Percentiles rank a stretch among this genome's conserved stretches.
These are phyloP conservation scores for Philaethria dido DNA, from an alignment of 2,888 invertebrate species.

Conservation along the genomic window DNA sequence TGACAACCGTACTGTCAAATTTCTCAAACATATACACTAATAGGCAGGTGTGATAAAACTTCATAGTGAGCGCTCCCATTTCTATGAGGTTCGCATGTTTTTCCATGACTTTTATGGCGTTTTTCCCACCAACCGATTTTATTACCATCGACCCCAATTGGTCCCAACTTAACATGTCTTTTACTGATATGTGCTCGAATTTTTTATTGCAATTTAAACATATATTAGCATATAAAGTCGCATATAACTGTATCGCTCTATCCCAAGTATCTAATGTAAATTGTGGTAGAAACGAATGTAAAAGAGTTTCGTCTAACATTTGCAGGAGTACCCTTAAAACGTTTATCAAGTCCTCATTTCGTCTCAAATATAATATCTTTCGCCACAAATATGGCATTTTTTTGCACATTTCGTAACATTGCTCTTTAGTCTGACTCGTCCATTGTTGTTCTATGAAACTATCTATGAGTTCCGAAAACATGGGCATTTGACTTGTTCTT, in stretches of 20 bases:
- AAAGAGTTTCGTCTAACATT: slow-evolving; percentile 82
- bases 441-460: slow-evolving; percentile 81
- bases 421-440: slow-evolving; percentile 67
- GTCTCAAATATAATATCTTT: slow-evolving; percentile 79
- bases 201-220: slow-evolving; percentile 86
- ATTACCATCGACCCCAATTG: slow-evolving; percentile 84
- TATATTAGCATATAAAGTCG: slow-evolving; percentile 80
- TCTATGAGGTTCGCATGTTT: slow-evolving; percentile 82
- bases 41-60: slow-evolving; percentile 85
- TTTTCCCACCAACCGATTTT: slow-evolving; percentile 84
- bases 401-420: slow-evolving; percentile 81
- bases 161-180: slow-evolving; percentile 84
- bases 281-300: slow-evolving; percentile 80
- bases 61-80: slow-evolving; percentile 82
- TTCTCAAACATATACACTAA: slow-evolving; percentile 74
- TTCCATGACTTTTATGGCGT: slow-evolving; percentile 82
- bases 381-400: slow-evolving; percentile 86
- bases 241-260: slow-evolving; percentile 78
- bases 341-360: slow-evolving; percentile 77
- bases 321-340: slow-evolving; percentile 84
- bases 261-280: slow-evolving; percentile 85
- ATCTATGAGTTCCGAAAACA: slow-evolving; percentile 83
- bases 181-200: slow-evolving; percentile 72
- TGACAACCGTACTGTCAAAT: slow-evolving; percentile 63
- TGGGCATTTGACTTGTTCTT: slow-evolving; percentile 67